phyloP scores from a whole-genome alignment of 1,140 invertebrate genomes.

The Dermatophagoides farinae region DNA sequence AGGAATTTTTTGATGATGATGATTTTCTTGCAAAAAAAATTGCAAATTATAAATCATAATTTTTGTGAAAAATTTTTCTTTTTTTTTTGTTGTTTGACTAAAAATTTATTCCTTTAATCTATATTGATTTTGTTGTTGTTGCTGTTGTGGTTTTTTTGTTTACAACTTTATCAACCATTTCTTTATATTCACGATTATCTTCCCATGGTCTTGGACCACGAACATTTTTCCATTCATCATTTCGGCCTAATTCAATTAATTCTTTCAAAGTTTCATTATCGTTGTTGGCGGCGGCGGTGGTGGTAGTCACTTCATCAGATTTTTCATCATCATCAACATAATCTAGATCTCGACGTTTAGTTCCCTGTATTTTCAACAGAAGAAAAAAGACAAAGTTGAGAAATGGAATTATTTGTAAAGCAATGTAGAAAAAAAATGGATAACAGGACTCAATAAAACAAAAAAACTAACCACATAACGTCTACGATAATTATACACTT shows the following conservation, averaged over 20 bases:
- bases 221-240: constrained; percentile 14
- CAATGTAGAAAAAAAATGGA: too few species aligned
- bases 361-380: too few species aligned
- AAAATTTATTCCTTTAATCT: too few species aligned
- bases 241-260: constrained; percentile 11
- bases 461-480: constrained; percentile 3
- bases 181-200: constrained; percentile 10
- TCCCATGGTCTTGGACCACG: constrained; percentile 14
- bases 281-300: neutral
- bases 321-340: neutral
- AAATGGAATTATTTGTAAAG: too few species aligned
- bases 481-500: neutral
- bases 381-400: too few species aligned
- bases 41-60: too few species aligned
- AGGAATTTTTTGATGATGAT: too few species aligned
- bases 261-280: neutral
- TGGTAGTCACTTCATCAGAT: neutral
- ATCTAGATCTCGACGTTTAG: neutral
- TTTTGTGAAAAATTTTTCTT: too few species aligned
- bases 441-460: neutral
- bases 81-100: too few species aligned
- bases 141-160: neutral
- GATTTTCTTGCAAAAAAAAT: too few species aligned
- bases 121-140: too few species aligned
- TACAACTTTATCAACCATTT: constrained; percentile 1